Percentiles rank a stretch among this genome's conserved stretches.
Evolutionary conservation across 2,888 invertebrate genomes (phyloP).

Genomic region (Pemphredon lugubris): DNA sequence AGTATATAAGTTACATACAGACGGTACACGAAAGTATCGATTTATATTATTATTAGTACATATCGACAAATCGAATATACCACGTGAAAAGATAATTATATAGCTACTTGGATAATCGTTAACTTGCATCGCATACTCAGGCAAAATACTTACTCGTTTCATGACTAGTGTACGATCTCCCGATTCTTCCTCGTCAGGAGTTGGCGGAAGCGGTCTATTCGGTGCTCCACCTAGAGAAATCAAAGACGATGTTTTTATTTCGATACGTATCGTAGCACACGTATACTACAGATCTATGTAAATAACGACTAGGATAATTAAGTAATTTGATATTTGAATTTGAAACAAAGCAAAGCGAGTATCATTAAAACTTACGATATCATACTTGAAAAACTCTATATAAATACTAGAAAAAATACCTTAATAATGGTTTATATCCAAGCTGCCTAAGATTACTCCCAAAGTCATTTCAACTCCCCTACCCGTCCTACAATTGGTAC

Average conservation of each 20-base stretch:
- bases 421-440: no score
- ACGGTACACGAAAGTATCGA: constrained; percentile 47
- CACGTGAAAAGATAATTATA: constrained; percentile 42
- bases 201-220: constrained; percentile 96
- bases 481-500: no score
- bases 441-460: no score
- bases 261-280: constrained; percentile 25
- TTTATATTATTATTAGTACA: constrained; percentile 48
- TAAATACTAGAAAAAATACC: no score
- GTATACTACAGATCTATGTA: no score
- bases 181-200: constrained; percentile 94
- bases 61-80: constrained; percentile 45
- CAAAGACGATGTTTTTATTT: constrained; percentile 3
- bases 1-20: constrained; percentile 53
- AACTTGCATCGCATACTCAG: constrained; percentile 63
- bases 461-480: no score
- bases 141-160: constrained; percentile 89
- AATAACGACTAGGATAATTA: no score
- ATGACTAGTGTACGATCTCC: constrained; percentile 95
- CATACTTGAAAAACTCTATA: no score
- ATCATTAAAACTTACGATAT: no score
- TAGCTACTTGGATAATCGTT: constrained; percentile 59
- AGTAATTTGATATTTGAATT: no score
- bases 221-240: constrained; percentile 87
- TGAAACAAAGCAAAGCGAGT: no score